Evolutionary conservation across 2,797 vertebrate species (phyloP), one percentile per base, ranked within the genome.

Genomic region (Urosaurus nigricauda): DNA sequence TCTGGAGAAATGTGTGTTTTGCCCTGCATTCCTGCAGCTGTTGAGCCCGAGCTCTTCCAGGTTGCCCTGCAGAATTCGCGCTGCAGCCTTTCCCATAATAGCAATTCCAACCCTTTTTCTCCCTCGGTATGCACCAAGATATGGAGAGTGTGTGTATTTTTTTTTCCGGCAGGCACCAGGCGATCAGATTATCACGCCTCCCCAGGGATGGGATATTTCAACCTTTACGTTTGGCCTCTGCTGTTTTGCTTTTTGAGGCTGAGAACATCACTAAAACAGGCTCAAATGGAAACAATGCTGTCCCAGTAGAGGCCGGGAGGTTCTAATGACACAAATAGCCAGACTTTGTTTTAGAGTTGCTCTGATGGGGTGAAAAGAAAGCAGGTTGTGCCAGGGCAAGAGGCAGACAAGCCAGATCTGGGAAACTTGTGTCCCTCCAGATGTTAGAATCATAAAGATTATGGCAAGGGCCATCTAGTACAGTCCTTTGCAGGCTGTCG

Each of bases 261-360:
- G 47, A 86, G 79, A 93, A 92, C 83, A 2, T 77, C 7, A 77
- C 90, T 77, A 71, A 87, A 93, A 47, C 58, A 82, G 87, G 83
- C 84, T 60, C 51, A 24, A 13, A 56, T 77, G 83, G 83, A 26
- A 56, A 68, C 37, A 73, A 14, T 32, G 56, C 32, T 21, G 56
- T 81, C 5, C 53, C 58, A 78, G 81, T 63, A 40, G 89, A 88
- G 65, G 0, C 0, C 12, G 4, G 68, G 29, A 14, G 65, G 91
- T 84, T 90, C 84, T 58, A 71, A 77, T 92, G 87, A 37, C 11
- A 32, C 91, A 90, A 93, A 86, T 88, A 88, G 86, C 9, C 7
- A 89, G 91, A 90, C 37, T 88, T 70, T 93, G 92, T 95, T 94
- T 93, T 88, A 93, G 92, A 86, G 93, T 93, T 94, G 93, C 63